Conservation (phyloP, 2,113 vertebrate species). For the Jacana jacana region DNA sequence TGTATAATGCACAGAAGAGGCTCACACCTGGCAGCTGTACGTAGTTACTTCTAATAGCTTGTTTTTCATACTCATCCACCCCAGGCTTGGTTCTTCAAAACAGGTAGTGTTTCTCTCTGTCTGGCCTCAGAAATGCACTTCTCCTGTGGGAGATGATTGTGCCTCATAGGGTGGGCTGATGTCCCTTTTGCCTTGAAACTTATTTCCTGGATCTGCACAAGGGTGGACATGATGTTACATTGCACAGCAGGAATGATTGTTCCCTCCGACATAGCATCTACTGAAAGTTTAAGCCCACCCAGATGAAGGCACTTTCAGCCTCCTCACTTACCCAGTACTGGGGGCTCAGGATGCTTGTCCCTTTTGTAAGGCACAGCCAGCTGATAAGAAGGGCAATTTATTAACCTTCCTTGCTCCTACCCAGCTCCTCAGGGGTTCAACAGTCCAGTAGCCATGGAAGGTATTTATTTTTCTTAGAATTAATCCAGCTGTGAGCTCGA, state of each 20-base stretch:
- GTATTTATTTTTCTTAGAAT: slow-evolving; percentile 33
- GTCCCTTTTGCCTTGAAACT: neutral
- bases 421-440: neutral
- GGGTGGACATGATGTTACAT: neutral
- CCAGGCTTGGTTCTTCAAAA: neutral
- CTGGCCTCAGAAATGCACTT: neutral
- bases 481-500: neutral
- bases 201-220: neutral
- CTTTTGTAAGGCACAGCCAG: neutral
- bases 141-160: neutral
- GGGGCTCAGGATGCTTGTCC: neutral
- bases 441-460: neutral
- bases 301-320: neutral
- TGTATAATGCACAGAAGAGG: neutral
- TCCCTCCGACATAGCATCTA: neutral
- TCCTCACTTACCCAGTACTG: neutral
- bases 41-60: neutral
- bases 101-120: neutral
- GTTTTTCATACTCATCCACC: neutral
- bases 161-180: neutral
- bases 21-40: neutral
- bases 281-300: neutral
- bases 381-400: neutral
- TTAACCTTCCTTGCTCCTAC: neutral
- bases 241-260: neutral